Conservation (phyloP, 2,113 vertebrate species). For the Microcebus tavaratra region DNA sequence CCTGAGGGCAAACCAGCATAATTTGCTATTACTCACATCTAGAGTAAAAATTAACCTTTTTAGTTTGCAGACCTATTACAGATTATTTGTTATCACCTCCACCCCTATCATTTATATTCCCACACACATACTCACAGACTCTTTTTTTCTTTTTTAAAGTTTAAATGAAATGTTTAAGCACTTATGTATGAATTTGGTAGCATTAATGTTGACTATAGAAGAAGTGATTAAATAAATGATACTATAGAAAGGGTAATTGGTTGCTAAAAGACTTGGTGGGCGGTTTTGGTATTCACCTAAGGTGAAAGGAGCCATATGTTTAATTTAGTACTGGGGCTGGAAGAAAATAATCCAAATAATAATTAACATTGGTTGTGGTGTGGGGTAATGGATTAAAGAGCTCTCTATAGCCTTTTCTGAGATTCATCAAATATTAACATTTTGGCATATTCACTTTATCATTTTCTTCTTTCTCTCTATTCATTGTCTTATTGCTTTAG, state of each 20-base stretch:
- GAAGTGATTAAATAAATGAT: conserved; percentile 1
- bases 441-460: background rate
- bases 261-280: background rate
- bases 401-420: background rate
- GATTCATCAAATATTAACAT: background rate
- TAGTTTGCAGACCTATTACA: background rate
- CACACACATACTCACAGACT: background rate
- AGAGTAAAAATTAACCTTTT: background rate
- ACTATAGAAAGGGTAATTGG: background rate
- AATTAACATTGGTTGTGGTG: background rate
- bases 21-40: background rate
- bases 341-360: background rate
- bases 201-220: background rate
- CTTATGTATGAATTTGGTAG: background rate
- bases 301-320: background rate
- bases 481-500: background rate
- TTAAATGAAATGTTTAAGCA: background rate
- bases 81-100: background rate
- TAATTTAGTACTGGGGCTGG: background rate
- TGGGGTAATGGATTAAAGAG: background rate
- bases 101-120: background rate
- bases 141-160: background rate
- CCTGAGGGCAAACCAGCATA: background rate
- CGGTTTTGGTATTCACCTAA: background rate
- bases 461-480: background rate